Conservation (phyloP, 2,113 vertebrate genomes). For the Colistium nudipinnis region DNA sequence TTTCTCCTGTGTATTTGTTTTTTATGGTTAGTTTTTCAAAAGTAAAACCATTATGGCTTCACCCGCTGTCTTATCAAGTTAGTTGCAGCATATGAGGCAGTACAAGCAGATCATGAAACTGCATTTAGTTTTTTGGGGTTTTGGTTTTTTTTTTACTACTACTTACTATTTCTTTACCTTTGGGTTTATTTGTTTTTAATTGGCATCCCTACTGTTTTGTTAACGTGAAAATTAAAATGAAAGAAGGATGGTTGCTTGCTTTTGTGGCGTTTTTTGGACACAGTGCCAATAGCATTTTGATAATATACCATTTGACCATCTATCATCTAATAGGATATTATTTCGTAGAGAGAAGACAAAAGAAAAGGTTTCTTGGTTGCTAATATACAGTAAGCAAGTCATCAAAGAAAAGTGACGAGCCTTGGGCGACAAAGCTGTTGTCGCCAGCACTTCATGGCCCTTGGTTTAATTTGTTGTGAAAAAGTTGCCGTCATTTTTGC, state of each 20-base stretch:
- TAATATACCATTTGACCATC: neutral
- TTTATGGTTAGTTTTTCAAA: neutral
- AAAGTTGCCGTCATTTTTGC: too few relatives aligned
- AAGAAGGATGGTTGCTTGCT: neutral
- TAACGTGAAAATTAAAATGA: too few relatives aligned
- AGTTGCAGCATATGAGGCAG: neutral
- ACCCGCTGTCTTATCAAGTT: neutral
- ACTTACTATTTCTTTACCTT: neutral
- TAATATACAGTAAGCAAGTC: too few relatives aligned
- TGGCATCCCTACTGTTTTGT: neutral
- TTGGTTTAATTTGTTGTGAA: slow-evolving; percentile 2
- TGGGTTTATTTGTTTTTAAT: neutral
- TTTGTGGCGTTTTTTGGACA: neutral
- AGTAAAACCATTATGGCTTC: slow-evolving; percentile 1
- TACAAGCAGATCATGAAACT: too few relatives aligned
- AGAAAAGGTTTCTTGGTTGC: too few relatives aligned
- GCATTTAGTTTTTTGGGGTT: too few relatives aligned
- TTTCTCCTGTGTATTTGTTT: neutral
- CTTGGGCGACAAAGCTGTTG: neutral
- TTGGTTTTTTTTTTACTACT: too few relatives aligned
- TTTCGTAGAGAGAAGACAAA: too few relatives aligned
- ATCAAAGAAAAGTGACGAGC: slow-evolving; percentile 3
- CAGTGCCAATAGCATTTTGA: neutral
- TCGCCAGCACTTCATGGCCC: neutral
- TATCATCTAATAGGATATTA: too few relatives aligned